These are phyloP conservation scores for Auanema sp. DNA, from an alignment of 2,888 invertebrate species.

Conservation along the genomic window DNA sequence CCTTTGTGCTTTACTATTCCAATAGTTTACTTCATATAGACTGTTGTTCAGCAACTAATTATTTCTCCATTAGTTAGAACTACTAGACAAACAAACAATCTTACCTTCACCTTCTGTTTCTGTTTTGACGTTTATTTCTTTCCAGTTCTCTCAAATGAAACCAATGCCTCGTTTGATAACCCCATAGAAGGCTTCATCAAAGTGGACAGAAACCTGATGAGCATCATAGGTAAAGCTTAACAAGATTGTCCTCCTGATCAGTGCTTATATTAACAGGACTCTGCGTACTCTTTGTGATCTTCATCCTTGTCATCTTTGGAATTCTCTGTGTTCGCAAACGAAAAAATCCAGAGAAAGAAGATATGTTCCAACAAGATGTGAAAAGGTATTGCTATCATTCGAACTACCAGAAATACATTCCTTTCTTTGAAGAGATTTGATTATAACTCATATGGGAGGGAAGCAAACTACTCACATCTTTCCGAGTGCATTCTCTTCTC, in stretches of 20 bases:
- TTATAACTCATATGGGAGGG: slow-evolving; percentile 40
- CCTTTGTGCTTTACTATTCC: too few relatives aligned
- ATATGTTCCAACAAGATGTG: slow-evolving; percentile 5
- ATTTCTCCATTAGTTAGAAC: too few relatives aligned
- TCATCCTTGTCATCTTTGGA: not conserved
- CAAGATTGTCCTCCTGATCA: not conserved
- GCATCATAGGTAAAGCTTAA: slow-evolving; percentile 9
- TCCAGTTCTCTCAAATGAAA: slow-evolving; percentile 17
- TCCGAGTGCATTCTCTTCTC: slow-evolving; percentile 7
- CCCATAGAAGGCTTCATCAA: not conserved
- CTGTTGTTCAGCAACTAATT: too few relatives aligned
- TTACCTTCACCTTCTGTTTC: not conserved
- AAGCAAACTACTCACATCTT: slow-evolving; percentile 38
- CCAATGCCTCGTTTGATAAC: slow-evolving; percentile 4
- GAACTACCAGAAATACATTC: too few relatives aligned
- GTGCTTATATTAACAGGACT: slow-evolving; percentile 4
- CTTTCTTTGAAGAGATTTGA: slow-evolving; percentile 37
- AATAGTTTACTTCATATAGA: too few relatives aligned
- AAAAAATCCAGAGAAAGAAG: slow-evolving; percentile 2
- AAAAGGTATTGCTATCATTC: not conserved
- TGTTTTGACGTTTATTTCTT: not conserved
- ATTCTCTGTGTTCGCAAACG: slow-evolving; percentile 12
- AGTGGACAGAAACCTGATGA: not conserved
- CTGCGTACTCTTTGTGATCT: slow-evolving; percentile 10
- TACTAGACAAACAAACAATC: not conserved